Percentiles rank a stretch among this genome's conserved stretches.
Evolutionary conservation across 1,140 invertebrate species (phyloP).

Genomic region (Lucilia cuprina): DNA sequence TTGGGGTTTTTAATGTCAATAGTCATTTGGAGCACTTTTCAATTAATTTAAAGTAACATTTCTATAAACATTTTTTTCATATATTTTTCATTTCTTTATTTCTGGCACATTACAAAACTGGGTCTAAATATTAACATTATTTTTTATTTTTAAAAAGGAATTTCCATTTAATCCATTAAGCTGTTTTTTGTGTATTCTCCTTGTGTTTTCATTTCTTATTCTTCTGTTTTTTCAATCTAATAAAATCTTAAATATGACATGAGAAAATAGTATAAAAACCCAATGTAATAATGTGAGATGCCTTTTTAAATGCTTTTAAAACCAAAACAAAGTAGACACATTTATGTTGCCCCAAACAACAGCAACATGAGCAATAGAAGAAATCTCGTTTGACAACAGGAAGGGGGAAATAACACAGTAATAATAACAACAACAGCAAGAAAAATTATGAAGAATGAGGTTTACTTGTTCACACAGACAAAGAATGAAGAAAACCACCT

Average conservation of each 20-base stretch:
- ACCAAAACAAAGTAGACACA: neutral
- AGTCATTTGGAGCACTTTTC: no score
- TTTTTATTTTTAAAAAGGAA: neutral
- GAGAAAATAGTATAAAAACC: neutral
- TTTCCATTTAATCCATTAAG: neutral
- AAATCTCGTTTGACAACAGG: neutral
- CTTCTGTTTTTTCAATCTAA: neutral
- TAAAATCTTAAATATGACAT: neutral
- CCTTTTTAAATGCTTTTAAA: constrained; percentile 17
- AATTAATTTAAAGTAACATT: no score
- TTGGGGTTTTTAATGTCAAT: no score
- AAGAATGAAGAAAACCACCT: neutral
- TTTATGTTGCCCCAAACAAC: neutral
- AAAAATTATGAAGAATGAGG: neutral
- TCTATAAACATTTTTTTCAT: no score
- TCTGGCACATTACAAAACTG: neutral
- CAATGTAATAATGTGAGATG: neutral
- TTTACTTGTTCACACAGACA: neutral
- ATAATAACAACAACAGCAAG: neutral
- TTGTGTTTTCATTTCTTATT: neutral
- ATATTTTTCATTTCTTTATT: no score
- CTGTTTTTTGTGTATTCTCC: neutral
- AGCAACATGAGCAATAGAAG: neutral
- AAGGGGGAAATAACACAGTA: neutral
- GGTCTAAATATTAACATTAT: neutral